These are phyloP conservation scores for Acleris laterana DNA, from an alignment of 2,888 invertebrate genomes.

Conservation along the genomic window DNA sequence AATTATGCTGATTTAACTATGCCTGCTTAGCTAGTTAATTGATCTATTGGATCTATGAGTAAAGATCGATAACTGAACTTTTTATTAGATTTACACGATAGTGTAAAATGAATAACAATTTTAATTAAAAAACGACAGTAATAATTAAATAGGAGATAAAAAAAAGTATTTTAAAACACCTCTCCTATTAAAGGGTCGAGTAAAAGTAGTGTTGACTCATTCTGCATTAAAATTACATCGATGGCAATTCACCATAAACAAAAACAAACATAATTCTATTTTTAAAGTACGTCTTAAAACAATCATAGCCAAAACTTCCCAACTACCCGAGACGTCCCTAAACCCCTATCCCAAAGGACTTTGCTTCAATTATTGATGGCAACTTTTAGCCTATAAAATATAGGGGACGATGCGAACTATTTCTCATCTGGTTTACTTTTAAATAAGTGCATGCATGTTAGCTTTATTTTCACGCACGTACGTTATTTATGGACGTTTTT, in stretches of 20 bases:
- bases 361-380: conserved; percentile 81
- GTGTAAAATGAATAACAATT: neutral
- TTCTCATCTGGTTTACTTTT: conserved; percentile 71
- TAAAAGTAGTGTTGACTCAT: neutral
- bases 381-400: conserved; percentile 82
- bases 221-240: neutral
- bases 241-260: too few species aligned
- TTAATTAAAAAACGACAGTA: neutral
- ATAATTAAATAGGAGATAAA: too few species aligned
- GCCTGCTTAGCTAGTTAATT: conserved; percentile 14
- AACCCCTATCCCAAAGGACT: conserved; percentile 71
- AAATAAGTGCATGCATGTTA: conserved; percentile 55
- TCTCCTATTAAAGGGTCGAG: too few species aligned
- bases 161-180: too few species aligned
- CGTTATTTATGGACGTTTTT: conserved; percentile 44
- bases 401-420: conserved; percentile 67
- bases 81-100: too few species aligned
- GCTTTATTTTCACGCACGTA: conserved; percentile 34
- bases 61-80: neutral
- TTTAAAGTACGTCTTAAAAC: conserved; percentile 2
- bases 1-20: conserved; percentile 26
- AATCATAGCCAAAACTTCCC: conserved; percentile 33
- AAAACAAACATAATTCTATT: neutral
- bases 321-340: conserved; percentile 55
- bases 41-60: neutral